Base-by-base conservation (phyloP, 2,797 vertebrate species). In the Galago senegalensis region DNA sequence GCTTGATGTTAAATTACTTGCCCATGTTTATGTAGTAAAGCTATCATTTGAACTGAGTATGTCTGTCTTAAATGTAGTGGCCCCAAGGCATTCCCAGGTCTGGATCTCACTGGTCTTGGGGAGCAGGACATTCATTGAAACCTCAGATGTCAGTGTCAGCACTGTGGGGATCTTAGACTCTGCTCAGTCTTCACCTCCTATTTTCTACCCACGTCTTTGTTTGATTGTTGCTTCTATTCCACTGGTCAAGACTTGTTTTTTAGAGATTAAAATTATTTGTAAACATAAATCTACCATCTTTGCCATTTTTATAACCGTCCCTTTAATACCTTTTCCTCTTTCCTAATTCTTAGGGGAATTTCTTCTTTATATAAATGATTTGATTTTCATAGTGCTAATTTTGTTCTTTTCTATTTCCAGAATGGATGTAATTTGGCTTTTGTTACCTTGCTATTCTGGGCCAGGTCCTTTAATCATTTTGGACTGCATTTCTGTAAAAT, bases 381-480 rank as follows among this genome's bases (percentile, higher is more conserved):
- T 95, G 58, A 92, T 73, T 85, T 91, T 89, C 58, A 21, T 31
- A 73, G 63, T 86, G 63, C 29, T 37, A 53, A 25, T 58, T 84
- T 58, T 73, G 3, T 63, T 84, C n/a, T 79, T 87, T 81, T 63
- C 80, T 29, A 40, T n/a, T 85, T 84, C 31, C 18, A 20, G 0
- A 58, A 20, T 93, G 6, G 21, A 77, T 70, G 75, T 86, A 86
- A 77, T 83, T 86, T 91, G 34, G 31, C 18, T 34, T 83, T 87
- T 92, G 58, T 43, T 77, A 34, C 53, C 72, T 87, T 67, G 40
- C 60, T 89, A 23, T 83, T 93, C 53, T 93, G 31, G 60, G n/a
- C 29, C 86, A 77, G 43, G 9, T 83, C 77, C 40, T 85, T 87
- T 91, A 67, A 20, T 91, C 40, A 91, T 80, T 93, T 89, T 16